Conservation (phyloP, 2,113 vertebrate genomes). For the Girardinichthys multiradiatus region DNA sequence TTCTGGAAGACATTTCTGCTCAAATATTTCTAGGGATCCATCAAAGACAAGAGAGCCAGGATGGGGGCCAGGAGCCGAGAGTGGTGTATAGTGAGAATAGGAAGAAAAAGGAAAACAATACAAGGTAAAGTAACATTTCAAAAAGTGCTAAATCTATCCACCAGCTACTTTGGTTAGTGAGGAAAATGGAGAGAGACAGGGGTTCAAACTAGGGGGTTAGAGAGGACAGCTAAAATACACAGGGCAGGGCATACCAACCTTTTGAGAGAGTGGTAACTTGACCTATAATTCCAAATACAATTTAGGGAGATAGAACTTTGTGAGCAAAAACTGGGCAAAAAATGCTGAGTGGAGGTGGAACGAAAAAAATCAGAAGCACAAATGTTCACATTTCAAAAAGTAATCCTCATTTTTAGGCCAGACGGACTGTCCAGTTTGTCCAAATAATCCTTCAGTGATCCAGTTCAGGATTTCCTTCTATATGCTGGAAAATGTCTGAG, state of each 20-base stretch:
- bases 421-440: constrained; percentile 43
- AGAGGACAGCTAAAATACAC: constrained; percentile 97
- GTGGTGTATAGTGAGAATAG: constrained; percentile 70
- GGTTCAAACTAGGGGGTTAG: constrained; percentile 95
- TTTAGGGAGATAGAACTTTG: constrained; percentile 98
- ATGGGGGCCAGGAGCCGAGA: constrained; percentile 49
- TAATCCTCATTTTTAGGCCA: constrained; percentile 70
- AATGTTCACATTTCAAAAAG: constrained; percentile 44
- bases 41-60: constrained; percentile 35
- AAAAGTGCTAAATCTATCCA: constrained; percentile 82
- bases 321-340: constrained; percentile 85
- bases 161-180: constrained; percentile 95
- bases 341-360: constrained; percentile 71
- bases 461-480: constrained; percentile 24
- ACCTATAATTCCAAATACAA: constrained; percentile 99
- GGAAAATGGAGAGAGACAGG: constrained; percentile 82
- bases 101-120: constrained; percentile 84
- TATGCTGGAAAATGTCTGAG: constrained; percentile 45
- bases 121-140: constrained; percentile 78
- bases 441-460: constrained; percentile 55
- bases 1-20: neutral
- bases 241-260: constrained; percentile 99
- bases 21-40: constrained; percentile 14
- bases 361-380: constrained; percentile 43
- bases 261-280: constrained; percentile 99